phyloP scores from a whole-genome alignment of 1,140 invertebrate species.

The Parapsyche elsis region DNA sequence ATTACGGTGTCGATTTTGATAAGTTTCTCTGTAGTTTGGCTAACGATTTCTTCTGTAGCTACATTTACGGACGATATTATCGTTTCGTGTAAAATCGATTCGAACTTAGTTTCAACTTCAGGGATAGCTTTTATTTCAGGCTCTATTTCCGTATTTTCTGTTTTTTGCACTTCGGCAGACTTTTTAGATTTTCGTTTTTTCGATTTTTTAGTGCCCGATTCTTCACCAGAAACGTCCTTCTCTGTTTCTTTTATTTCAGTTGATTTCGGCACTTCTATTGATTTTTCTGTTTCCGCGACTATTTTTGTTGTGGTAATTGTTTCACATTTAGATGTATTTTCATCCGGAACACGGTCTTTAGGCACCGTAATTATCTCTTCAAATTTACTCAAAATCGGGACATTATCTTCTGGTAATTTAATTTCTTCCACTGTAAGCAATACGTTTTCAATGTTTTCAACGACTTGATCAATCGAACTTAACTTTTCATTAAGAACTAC shows the following conservation, averaged over 20 bases:
- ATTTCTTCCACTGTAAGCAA: not conserved
- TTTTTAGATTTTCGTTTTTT: slow-evolving; percentile 15
- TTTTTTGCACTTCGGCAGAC: not conserved
- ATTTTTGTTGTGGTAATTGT: not conserved
- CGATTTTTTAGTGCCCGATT: not conserved
- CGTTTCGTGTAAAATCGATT: not conserved
- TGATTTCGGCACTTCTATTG: not conserved
- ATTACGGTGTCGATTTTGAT: not conserved
- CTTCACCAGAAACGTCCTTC: not conserved
- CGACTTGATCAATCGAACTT: not conserved
- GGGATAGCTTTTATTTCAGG: not conserved
- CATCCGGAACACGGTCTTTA: not conserved
- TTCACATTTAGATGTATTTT: not conserved
- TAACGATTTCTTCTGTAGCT: too few species aligned
- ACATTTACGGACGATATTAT: not conserved
- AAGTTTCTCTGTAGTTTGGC: too few species aligned
- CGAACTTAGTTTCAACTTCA: not conserved
- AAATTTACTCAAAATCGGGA: not conserved
- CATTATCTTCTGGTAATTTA: not conserved
- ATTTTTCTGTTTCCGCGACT: not conserved
- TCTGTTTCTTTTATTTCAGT: not conserved
- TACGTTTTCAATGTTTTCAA: not conserved
- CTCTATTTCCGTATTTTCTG: not conserved
- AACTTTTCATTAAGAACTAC: not conserved
- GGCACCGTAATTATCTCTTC: not conserved